phyloP scores from a whole-genome alignment of 2,797 vertebrate species.

The Synanceia verrucosa region DNA sequence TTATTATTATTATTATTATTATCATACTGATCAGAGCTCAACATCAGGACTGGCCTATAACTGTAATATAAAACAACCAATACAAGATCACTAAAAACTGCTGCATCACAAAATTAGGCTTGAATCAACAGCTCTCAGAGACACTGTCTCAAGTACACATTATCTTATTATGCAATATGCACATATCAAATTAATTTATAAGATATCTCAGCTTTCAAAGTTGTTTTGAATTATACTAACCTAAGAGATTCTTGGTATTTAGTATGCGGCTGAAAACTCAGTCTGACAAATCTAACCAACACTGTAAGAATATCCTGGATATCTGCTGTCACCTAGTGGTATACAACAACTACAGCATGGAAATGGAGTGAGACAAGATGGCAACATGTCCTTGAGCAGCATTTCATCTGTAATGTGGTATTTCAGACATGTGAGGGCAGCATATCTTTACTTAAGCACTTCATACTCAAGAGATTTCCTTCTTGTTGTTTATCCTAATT shows the following conservation, averaged over 20 bases:
- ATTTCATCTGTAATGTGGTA: slow-evolving; percentile 50
- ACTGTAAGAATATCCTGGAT: slow-evolving; percentile 1
- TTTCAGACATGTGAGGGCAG: slow-evolving; percentile 63
- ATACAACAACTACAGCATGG: not conserved
- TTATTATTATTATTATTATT: no score
- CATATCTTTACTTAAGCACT: slow-evolving; percentile 46
- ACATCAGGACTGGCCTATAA: not conserved
- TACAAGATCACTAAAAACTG: not conserved
- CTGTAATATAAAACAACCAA: not conserved
- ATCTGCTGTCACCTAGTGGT: slow-evolving; percentile 73
- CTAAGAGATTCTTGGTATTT: not conserved
- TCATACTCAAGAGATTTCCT: not conserved
- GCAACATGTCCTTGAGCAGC: not conserved
- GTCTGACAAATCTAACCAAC: not conserved
- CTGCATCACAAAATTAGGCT: not conserved
- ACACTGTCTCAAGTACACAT: no score
- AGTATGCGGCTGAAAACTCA: not conserved
- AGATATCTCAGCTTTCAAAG: not conserved
- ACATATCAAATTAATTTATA: not conserved
- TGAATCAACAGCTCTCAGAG: not conserved
- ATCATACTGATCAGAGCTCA: not conserved
- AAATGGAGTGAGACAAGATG: not conserved
- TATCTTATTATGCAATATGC: not conserved
- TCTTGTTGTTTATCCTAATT: slow-evolving; percentile 16
- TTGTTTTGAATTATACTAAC: not conserved